These are phyloP conservation scores for Temnopleurus reevesii DNA, from an alignment of 53 echinoderm and acorn worm species.

Conservation along the genomic window DNA sequence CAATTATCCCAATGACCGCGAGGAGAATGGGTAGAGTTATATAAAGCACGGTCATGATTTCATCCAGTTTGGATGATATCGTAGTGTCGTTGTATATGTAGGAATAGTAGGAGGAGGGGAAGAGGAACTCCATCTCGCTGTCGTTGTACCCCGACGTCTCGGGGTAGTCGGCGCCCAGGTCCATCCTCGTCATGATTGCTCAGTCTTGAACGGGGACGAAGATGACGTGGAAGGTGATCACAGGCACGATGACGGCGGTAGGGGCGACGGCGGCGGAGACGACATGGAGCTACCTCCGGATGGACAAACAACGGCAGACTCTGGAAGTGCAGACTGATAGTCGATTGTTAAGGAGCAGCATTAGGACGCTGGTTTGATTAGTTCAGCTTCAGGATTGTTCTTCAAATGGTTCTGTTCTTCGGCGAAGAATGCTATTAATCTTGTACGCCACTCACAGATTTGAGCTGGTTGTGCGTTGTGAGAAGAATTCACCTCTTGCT, in stretches of 20 bases:
- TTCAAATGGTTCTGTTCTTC: too few relatives aligned
- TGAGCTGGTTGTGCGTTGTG: too few relatives aligned
- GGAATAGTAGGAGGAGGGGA: background rate
- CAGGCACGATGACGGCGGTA: background rate
- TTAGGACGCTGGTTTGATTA: too few relatives aligned
- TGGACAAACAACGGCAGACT: background rate
- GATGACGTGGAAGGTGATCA: background rate
- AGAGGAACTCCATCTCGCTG: background rate
- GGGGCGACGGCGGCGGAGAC: background rate
- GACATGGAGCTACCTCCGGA: background rate
- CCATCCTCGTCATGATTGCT: background rate
- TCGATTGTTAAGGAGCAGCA: too few relatives aligned
- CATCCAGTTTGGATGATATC: background rate
- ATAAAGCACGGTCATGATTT: constrained; percentile 45
- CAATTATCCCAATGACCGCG: constrained; percentile 75
- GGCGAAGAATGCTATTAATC: too few relatives aligned
- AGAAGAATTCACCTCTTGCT: too few relatives aligned
- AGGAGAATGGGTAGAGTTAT: constrained; percentile 59
- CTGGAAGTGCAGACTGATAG: too few relatives aligned
- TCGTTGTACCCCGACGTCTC: background rate
- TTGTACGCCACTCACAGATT: too few relatives aligned
- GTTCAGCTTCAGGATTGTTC: too few relatives aligned
- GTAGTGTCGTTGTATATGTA: background rate
- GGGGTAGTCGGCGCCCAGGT: constrained; percentile 9
- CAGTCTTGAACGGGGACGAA: background rate